These are phyloP conservation scores for Drosophila paranaensis DNA, from an alignment of 2,888 invertebrate species.

Conservation along the genomic window DNA sequence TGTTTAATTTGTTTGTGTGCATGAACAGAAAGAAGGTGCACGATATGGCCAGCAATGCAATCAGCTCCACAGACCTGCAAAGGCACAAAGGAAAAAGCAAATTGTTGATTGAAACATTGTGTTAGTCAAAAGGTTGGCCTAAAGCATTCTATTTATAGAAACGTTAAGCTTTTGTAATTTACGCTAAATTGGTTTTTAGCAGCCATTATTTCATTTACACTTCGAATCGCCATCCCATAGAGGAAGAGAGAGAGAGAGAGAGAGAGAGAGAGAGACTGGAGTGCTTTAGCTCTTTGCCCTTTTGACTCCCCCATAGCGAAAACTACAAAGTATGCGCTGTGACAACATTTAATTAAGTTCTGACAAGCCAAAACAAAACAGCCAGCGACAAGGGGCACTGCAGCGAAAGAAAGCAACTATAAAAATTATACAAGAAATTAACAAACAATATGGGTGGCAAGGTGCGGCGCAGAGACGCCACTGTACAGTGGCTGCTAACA, in stretches of 20 bases:
- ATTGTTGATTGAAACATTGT: slow-evolving; percentile 44
- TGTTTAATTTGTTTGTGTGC: slow-evolving; percentile 93
- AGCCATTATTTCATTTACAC: slow-evolving; percentile 78
- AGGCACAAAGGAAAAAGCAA: slow-evolving; percentile 13
- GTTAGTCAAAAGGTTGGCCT: slow-evolving; percentile 59
- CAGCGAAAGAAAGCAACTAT: slow-evolving; percentile 56
- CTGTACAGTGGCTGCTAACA: slow-evolving; percentile 1
- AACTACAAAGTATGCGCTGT: slow-evolving; percentile 75
- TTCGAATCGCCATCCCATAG: slow-evolving; percentile 54
- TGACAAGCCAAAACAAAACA: slow-evolving; percentile 62
- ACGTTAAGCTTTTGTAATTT: slow-evolving; percentile 69
- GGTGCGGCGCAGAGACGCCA: slow-evolving; percentile 8
- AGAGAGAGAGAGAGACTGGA: too few species aligned
- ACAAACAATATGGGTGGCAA: slow-evolving; percentile 49
- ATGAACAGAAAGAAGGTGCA: slow-evolving; percentile 93
- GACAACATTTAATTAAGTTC: slow-evolving; percentile 80
- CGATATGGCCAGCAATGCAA: slow-evolving; percentile 92
- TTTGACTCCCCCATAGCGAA: slow-evolving; percentile 25
- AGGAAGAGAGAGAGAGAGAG: too few species aligned
- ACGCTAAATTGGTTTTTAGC: slow-evolving; percentile 76
- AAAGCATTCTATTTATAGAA: slow-evolving; percentile 36
- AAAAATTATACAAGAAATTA: slow-evolving; percentile 75
- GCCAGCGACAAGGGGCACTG: slow-evolving; percentile 22
- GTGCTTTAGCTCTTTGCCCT: slow-evolving; percentile 22
- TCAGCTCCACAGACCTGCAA: slow-evolving; percentile 92